Evolutionary conservation across 2,797 vertebrate genomes (phyloP).

Genomic region (Chiloscyllium punctatum): DNA sequence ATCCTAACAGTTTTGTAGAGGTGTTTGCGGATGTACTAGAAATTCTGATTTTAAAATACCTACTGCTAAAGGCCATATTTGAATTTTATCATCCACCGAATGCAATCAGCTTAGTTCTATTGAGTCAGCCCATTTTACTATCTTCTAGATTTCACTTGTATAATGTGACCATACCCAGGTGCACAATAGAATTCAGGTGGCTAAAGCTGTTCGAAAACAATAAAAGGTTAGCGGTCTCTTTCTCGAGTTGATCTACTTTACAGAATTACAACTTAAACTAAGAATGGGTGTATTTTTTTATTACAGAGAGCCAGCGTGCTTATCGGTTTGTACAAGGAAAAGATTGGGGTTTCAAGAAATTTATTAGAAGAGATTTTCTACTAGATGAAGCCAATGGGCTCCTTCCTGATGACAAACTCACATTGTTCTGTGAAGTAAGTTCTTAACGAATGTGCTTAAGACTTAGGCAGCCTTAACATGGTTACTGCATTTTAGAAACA

Average conservation of each 20-base stretch:
- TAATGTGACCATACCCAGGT: not conserved
- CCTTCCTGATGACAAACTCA: slow-evolving; percentile 81
- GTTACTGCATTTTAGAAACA: not conserved
- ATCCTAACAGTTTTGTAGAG: not conserved
- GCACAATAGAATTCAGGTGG: not conserved
- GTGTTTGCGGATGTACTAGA: not conserved
- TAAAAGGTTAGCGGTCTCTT: not conserved
- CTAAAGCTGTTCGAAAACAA: not conserved
- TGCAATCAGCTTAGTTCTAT: no score
- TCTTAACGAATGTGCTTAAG: slow-evolving; percentile 6
- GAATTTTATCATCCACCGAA: not conserved
- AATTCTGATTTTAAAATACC: not conserved
- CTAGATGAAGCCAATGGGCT: slow-evolving; percentile 79
- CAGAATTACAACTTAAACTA: not conserved
- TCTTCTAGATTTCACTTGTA: not conserved
- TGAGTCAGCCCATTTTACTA: not conserved
- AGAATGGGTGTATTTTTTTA: slow-evolving; percentile 25
- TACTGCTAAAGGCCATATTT: not conserved
- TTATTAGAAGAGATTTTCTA: slow-evolving; percentile 82
- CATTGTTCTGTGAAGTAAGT: slow-evolving; percentile 82
- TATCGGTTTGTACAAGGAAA: slow-evolving; percentile 84
- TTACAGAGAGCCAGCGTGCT: slow-evolving; percentile 75
- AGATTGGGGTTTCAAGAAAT: slow-evolving; percentile 90
- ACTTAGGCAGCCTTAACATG: not conserved
- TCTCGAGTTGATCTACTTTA: not conserved